Evolutionary conservation across 1,140 invertebrate genomes (phyloP).

Genomic region (Heliconius melpomene): DNA sequence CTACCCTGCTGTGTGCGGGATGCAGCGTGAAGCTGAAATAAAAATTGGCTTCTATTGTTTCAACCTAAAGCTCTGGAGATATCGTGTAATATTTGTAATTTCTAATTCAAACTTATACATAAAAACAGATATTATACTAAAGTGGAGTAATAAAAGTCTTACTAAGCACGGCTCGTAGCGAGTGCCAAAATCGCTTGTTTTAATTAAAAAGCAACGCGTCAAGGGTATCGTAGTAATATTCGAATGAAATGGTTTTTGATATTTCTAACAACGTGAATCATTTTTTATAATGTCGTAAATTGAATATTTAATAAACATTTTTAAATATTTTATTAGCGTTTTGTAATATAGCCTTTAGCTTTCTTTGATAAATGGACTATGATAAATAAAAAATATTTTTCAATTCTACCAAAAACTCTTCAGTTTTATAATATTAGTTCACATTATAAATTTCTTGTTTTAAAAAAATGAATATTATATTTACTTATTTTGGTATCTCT

Average conservation of each 20-base stretch:
- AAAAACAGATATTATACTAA: conserved; percentile 15
- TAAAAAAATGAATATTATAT: too few relatives aligned
- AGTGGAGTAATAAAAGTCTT: conserved; percentile 3
- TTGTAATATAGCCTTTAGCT: neutral
- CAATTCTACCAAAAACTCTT: too few relatives aligned
- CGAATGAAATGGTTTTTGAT: conserved; percentile 24
- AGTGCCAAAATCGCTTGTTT: conserved; percentile 32
- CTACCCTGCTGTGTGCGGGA: too few relatives aligned
- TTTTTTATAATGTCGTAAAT: neutral
- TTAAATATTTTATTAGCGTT: neutral
- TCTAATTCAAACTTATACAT: neutral
- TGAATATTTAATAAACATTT: neutral
- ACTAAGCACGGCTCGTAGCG: conserved; percentile 14
- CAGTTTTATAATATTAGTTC: too few relatives aligned
- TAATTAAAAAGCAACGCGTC: conserved; percentile 32
- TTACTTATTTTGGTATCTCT: too few relatives aligned
- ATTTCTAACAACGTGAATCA: conserved; percentile 4
- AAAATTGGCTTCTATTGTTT: neutral
- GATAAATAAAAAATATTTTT: too few relatives aligned
- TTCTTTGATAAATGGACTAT: too few relatives aligned
- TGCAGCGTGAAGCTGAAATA: too few relatives aligned
- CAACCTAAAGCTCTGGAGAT: neutral
- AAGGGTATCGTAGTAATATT: conserved; percentile 32
- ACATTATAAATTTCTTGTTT: too few relatives aligned
- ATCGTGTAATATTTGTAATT: neutral